These are phyloP conservation scores for Alethe diademata DNA, from an alignment of 2,113 vertebrate species.

Conservation along the genomic window DNA sequence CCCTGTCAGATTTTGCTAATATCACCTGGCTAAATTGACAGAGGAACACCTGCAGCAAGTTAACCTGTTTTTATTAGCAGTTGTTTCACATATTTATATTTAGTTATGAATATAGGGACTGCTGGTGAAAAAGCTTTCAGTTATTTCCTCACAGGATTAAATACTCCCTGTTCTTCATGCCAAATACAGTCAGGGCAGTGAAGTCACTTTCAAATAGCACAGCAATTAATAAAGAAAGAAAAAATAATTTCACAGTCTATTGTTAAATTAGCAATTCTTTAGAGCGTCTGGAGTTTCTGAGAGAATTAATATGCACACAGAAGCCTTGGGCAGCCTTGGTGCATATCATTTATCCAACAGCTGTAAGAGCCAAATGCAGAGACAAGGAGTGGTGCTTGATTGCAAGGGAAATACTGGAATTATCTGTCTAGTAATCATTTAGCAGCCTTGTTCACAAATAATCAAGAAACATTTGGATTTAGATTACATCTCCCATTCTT, in stretches of 20 bases:
- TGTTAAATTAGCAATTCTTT: conserved; percentile 62
- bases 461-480: conserved; percentile 35
- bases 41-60: neutral
- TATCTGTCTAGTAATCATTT: conserved; percentile 8
- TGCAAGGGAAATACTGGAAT: neutral
- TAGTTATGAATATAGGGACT: neutral
- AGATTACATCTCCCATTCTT: neutral
- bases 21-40: conserved; percentile 33
- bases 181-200: neutral
- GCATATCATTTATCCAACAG: conserved; percentile 23
- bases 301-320: conserved; percentile 32
- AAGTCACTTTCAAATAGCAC: conserved; percentile 16
- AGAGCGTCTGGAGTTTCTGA: conserved; percentile 13
- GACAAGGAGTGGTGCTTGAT: neutral
- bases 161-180: neutral
- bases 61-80: conserved; percentile 19
- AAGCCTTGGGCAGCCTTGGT: conserved; percentile 4
- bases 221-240: conserved; percentile 53
- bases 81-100: conserved; percentile 42
- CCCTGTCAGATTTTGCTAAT: conserved; percentile 10
- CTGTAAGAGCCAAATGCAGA: conserved; percentile 21
- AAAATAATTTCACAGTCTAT: conserved; percentile 56
- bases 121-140: conserved; percentile 3
- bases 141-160: conserved; percentile 1
- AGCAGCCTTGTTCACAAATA: conserved; percentile 5